Base-by-base conservation (phyloP, 2,888 invertebrate species). In the Cetonia aurata region DNA sequence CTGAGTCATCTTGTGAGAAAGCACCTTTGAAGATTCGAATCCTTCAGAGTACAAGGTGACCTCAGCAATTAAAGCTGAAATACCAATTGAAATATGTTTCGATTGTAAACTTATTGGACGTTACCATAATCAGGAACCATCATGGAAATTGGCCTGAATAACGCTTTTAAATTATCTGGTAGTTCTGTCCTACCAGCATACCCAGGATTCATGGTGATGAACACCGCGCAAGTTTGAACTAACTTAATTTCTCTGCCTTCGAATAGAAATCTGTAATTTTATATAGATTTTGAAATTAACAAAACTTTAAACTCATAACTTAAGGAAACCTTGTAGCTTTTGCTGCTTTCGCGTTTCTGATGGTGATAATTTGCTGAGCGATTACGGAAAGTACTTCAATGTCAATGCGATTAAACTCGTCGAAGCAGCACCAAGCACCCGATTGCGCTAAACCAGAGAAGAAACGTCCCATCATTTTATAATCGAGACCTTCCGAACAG, bases 1-100 rank as follows among this genome's bases (percentile, higher is more conserved):
- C 82, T 95, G 92, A 0, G 94, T 93, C 95, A 96, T 96, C 84
- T 96, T 96, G 79, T 93, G 91, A 0, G 96, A 94, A n/a, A 96
- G 86, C 2, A 90, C 88, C 81, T 92, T 95, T 0, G 96, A 96
- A 0, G 94, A 93, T 81, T 95, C 95, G 80, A 96, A 96, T 9
- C 96, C 96, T 85, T 96, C 96, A 0, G 96, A 96, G 83, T 96
- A 96, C n/a, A 96, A 85, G 73, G 95, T 96, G 3, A 96, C 96
- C 85, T 96, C 96, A 55, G 96, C 95, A 77, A 96, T 95, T 12
- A 95, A 86, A 6, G 92, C 92, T 92, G 75, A 44, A 82, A 78
- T n/a, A 44, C n/a, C 46, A 12, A 25, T 66, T 13, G 12, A 17
- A 50, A 33, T 66, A 37, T 37, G 37, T 37, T 1, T 8, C 10